These are phyloP conservation scores for Siderastrea radians DNA, from an alignment of 92 coral and sea anemone species.

Conservation along the genomic window DNA sequence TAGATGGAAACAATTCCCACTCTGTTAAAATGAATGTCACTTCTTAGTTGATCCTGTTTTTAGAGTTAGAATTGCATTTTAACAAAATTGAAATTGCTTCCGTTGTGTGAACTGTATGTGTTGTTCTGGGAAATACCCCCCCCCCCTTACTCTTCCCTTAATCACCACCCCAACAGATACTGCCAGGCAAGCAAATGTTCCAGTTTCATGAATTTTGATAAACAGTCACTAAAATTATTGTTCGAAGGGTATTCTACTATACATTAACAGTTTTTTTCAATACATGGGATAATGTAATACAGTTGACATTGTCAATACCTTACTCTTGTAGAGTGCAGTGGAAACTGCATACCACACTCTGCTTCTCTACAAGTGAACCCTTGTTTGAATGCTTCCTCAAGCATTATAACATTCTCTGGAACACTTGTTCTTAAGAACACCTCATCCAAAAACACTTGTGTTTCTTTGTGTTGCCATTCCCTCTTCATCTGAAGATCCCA, in stretches of 20 bases:
- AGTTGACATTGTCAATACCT: not conserved
- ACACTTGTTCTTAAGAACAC: constrained; percentile 31
- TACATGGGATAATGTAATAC: not conserved
- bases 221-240: no score
- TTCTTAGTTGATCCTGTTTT: not conserved
- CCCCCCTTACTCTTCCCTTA: not conserved
- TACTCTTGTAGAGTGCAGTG: constrained; percentile 46
- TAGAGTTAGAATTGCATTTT: no score
- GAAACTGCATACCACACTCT: constrained; percentile 36
- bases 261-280: no score
- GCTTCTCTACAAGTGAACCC: constrained; percentile 42
- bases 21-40: not conserved
- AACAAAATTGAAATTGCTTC: no score
- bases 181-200: no score
- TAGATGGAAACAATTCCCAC: constrained; percentile 1
- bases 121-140: not conserved
- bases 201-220: no score
- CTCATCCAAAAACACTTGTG: constrained; percentile 35
- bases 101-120: no score
- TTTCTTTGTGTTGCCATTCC: constrained; percentile 46
- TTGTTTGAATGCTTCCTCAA: constrained; percentile 40
- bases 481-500: no score
- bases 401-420: constrained; percentile 39
- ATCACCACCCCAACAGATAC: no score
- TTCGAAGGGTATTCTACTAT: no score